Evolutionary conservation across 2,797 vertebrate genomes (phyloP), one percentile per base, ranked within the genome.

Genomic region (Molossus molossus): DNA sequence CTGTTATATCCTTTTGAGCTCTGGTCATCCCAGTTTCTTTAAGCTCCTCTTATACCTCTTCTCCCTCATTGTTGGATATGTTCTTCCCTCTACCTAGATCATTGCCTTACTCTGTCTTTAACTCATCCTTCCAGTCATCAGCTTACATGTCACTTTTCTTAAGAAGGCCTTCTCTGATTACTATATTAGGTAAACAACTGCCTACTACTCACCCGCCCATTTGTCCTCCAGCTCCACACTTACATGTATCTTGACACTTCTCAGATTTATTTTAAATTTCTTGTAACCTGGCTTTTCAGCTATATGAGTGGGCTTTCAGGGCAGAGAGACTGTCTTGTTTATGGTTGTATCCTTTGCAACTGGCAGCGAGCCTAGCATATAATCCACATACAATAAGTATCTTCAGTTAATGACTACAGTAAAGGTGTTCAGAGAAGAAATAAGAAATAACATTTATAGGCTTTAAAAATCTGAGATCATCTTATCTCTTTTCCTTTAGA

Each of bases 351-450:
- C 48, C 37, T 90, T 92, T 77, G 50, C 58, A 40, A 50, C 23
- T 81, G 55, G 33, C 45, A 84, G 67, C 65, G 40, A n/a, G 15
- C 29, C 4, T 87, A 72, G 23, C 18, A n/a, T 53, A 8, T 82
- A 60, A 87, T 65, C 21, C 53, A 90, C 23, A 10, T 75, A 7
- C 45, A 45, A 21, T 60, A 60, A 67, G 58, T 29, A 65, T 73
- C 83, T 87, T 94, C 13, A n/a, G 13, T 87, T 82, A 83, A 65
- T 65, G 69, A 83, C 53, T 8, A 21, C 17, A 80, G 53, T n/a
- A 53, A 67, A 83, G 29, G 29, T 62, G 84, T 87, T 94, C 85
- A 83, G 23, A 84, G 25, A 80, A 77, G 92, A 95, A 91, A 57
- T 65, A 87, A 89, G 23, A 86, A 67, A 76, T 65, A 86, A 37